Base-by-base conservation (phyloP, 2,113 vertebrate species). In the Laticauda colubrina region DNA sequence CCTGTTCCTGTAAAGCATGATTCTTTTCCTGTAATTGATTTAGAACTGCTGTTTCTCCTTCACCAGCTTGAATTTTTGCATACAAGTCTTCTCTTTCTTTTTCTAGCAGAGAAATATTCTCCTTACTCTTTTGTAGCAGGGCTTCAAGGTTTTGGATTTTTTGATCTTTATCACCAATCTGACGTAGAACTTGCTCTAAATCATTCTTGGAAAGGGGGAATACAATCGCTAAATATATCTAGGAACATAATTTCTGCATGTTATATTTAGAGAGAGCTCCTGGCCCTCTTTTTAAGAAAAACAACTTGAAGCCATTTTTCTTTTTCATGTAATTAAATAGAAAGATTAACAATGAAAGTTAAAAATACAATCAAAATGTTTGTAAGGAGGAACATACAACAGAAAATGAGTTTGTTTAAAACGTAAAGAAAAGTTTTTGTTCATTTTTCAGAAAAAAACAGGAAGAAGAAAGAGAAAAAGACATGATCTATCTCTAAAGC, bases 81-180 rank as follows among this genome's bases (percentile, higher is more conserved):
- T 98, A 99, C 61, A 99, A 96, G 85, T 99, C 99, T 81, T 99
- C 99, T 96, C 99, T 97, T 96, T 99, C 99, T 0, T 98, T 97
- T 97, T 99, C 99, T 92, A 99, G 97, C 94, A 99, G 97, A 56
- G 97, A 98, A 95, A 99, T 98, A 53, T 98, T 99, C 95, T 99
- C 98, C 95, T 99, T 99, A 96, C 99, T 98, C 96, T 99, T 99
- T 96, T 99, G 99, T 94, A 99, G 97, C 95, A 99, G 97, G 91
- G 99, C 99, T 96, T 99, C 99, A 94, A 99, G 98, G 95, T 99
- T 99, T 97, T 99, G 99, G 92, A 99, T 99, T 97, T 99, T 99
- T 98, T 99, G 99, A 96, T 99, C 99, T 93, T 99, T 99, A 95
- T 99, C 99, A 23, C 99, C 99, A 93, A 99, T 99, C 97, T 99